These are phyloP conservation scores for Himalopsyche japonica DNA, from an alignment of 2,888 invertebrate genomes.

Conservation along the genomic window DNA sequence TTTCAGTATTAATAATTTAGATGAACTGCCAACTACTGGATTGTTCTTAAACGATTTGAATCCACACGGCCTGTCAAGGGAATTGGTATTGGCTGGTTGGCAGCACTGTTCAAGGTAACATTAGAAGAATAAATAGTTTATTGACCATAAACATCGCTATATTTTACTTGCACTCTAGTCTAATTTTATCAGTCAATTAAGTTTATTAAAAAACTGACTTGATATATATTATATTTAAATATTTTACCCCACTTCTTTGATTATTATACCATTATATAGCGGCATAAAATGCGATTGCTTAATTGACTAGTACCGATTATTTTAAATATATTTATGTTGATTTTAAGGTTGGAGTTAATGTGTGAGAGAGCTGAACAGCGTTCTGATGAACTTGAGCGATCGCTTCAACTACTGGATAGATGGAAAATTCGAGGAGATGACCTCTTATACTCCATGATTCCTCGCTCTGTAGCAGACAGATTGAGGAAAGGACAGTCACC, in stretches of 20 bases:
- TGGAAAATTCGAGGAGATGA: conserved; percentile 88
- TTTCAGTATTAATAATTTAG: conserved; percentile 77
- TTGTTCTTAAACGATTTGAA: conserved; percentile 83
- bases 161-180: too few relatives aligned
- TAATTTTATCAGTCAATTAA: too few relatives aligned
- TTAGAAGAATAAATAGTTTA: not conserved
- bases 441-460: conserved; percentile 90
- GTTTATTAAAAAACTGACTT: too few relatives aligned
- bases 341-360: conserved; percentile 69
- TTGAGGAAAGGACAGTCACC: conserved; percentile 76
- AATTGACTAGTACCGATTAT: too few relatives aligned
- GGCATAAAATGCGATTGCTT: too few relatives aligned
- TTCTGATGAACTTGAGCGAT: conserved; percentile 77
- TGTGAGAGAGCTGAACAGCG: conserved; percentile 82
- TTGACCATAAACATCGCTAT: too few relatives aligned
- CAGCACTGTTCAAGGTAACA: conserved; percentile 74
- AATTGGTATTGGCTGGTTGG: conserved; percentile 83
- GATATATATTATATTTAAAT: too few relatives aligned
- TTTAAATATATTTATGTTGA: too few relatives aligned
- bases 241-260: too few relatives aligned
- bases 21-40: conserved; percentile 79
- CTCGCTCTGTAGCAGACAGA: conserved; percentile 80
- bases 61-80: conserved; percentile 80
- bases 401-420: conserved; percentile 74
- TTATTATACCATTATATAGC: too few relatives aligned